A percentile compares a stretch with the other conserved stretches of the same genome.
phyloP scores from a whole-genome alignment of 53 echinoderm and acorn worm genomes.

The Arbacia lixula region DNA sequence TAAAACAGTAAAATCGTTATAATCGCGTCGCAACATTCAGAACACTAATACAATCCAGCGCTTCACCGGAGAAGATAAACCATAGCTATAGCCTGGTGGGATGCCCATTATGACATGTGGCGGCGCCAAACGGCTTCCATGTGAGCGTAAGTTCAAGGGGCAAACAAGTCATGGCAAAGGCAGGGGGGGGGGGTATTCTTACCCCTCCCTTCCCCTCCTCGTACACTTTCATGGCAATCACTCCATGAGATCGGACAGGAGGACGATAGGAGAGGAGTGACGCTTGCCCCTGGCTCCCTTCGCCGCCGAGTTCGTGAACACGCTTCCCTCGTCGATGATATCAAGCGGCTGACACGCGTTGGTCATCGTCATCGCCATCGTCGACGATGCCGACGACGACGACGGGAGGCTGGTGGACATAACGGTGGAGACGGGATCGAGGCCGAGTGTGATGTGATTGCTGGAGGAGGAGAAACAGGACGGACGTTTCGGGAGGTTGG shows the following conservation, averaged over 20 bases:
- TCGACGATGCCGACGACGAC: background rate
- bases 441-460: conserved; percentile 12
- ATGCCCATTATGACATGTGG: too few species aligned
- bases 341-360: background rate
- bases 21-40: too few species aligned
- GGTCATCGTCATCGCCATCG: background rate
- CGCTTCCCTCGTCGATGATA: conserved; percentile 1
- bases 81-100: too few species aligned
- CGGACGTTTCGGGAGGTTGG: conserved; percentile 45
- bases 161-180: too few species aligned
- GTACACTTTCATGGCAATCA: too few species aligned
- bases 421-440: conserved; percentile 25
- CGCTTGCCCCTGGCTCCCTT: background rate
- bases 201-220: too few species aligned
- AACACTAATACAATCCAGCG: too few species aligned
- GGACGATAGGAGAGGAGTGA: conserved; percentile 26
- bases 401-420: conserved; percentile 31
- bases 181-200: too few species aligned
- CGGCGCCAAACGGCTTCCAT: too few species aligned
- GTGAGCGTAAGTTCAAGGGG: too few species aligned
- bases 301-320: background rate
- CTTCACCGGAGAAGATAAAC: too few species aligned
- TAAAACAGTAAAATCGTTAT: too few species aligned
- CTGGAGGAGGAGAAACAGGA: conserved; percentile 23
- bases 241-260: conserved; percentile 48